Conservation (phyloP, 2,797 vertebrate species). For the Rhinatrema bivittatum region DNA sequence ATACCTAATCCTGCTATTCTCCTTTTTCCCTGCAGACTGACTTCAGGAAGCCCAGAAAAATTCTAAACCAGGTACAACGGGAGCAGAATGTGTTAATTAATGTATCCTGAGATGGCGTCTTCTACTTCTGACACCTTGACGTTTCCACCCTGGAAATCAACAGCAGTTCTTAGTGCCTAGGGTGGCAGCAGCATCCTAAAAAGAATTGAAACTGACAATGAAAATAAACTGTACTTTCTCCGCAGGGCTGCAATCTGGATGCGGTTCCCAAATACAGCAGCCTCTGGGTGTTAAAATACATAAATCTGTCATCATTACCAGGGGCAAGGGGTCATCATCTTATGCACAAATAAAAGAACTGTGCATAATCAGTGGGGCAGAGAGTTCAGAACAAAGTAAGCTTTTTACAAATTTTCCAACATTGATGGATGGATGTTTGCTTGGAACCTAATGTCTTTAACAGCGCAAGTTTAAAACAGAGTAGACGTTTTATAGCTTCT, state of each 20-base stretch:
- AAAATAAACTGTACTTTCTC: constrained; percentile 34
- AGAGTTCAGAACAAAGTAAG: constrained; percentile 44
- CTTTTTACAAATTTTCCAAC: constrained; percentile 48
- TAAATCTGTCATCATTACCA: constrained; percentile 55
- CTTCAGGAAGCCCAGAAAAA: too few relatives aligned
- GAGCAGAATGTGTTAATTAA: too few relatives aligned
- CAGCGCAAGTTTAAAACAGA: constrained; percentile 42
- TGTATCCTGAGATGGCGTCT: too few relatives aligned
- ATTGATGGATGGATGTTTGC: constrained; percentile 56
- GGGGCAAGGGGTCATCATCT: constrained; percentile 41
- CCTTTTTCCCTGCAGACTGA: too few relatives aligned
- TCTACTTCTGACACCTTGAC: constrained; percentile 32
- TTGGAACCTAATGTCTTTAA: constrained; percentile 57
- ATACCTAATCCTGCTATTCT: too few relatives aligned
- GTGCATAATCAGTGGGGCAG: constrained; percentile 45
- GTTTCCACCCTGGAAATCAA: constrained; percentile 19
- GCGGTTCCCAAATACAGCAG: constrained; percentile 47
- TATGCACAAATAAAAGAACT: constrained; percentile 41
- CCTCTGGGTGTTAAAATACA: constrained; percentile 46
- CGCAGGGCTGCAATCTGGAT: constrained; percentile 31
- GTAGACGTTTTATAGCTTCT: constrained; percentile 47
- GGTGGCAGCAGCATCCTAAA: constrained; percentile 28
- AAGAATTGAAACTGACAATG: constrained; percentile 30
- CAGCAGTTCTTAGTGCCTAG: constrained; percentile 7
- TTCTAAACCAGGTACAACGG: too few relatives aligned